A percentile compares a stretch with the other conserved stretches of the same genome.
Evolutionary conservation across 1,140 invertebrate genomes (phyloP).

Genomic region (Drosophila repletoides): DNA sequence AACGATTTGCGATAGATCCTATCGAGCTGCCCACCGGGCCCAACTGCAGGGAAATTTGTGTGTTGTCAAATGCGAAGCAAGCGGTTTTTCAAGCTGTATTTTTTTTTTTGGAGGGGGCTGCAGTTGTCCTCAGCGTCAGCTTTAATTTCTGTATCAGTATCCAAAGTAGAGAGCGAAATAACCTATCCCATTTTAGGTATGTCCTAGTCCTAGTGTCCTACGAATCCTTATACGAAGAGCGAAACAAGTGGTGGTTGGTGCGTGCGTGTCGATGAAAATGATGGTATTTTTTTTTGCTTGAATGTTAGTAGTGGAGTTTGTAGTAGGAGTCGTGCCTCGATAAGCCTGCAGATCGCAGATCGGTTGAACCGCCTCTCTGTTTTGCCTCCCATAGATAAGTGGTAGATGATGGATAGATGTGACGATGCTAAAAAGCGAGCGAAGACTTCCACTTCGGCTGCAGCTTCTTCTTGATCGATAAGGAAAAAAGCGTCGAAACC

Average conservation of each 20-base stretch:
- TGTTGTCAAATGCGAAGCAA: conserved; percentile 27
- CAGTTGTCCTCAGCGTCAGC: conserved; percentile 13
- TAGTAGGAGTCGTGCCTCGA: conserved; percentile 5
- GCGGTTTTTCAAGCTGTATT: not conserved
- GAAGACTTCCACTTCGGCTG: conserved; percentile 19
- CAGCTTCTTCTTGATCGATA: conserved; percentile 4
- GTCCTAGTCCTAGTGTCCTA: conserved; percentile 5
- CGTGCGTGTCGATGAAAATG: conserved; percentile 40
- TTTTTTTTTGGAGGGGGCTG: too few species aligned
- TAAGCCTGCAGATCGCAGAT: too few species aligned
- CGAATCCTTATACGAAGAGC: conserved; percentile 18
- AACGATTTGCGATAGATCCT: conserved; percentile 17
- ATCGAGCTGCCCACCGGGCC: conserved; percentile 17
- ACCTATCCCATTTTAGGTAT: conserved; percentile 3
- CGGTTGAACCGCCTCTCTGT: conserved; percentile 10
- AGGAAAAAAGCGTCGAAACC: too few species aligned
- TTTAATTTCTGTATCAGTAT: not conserved
- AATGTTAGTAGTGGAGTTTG: conserved; percentile 35
- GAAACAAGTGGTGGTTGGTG: conserved; percentile 24
- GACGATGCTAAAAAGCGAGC: conserved; percentile 15
- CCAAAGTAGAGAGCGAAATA: conserved; percentile 11
- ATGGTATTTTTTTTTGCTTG: conserved; percentile 28
- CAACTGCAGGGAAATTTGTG: conserved; percentile 22
- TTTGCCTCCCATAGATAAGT: conserved; percentile 1
- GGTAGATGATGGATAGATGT: conserved; percentile 14